Evolutionary conservation across 1,140 invertebrate species (phyloP), one percentile per base, ranked within the genome.

Genomic region (Lordiphosa collinella): DNA sequence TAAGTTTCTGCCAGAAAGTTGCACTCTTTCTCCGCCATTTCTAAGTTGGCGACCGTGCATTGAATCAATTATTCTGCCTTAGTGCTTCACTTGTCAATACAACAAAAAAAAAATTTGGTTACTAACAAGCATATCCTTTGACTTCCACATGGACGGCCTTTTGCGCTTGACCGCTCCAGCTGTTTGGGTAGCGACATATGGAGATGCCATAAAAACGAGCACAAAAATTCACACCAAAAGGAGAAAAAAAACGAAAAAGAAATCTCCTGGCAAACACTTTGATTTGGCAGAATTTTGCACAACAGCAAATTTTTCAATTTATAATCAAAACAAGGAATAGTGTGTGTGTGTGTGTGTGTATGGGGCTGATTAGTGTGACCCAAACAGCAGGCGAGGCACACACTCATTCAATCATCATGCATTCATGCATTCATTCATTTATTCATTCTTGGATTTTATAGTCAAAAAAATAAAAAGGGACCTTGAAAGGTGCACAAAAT

Each of bases 291-390:
- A 69, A 73, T 61, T 80, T 69, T 36, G 59, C 69, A 80, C 56
- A 74, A 60, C 65, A 70, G 75, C 78, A 72, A 84, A 78, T 82
- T 80, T 82, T 84, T 82, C 76, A 82, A 82, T 82, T 82, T 82
- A 84, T 82, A 84, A 76, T 75, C 75, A 80, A 80, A 80, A 66
- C 70, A 71, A 80, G 57, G 46, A 11, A n/a, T 31, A 31, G 13
- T 3, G 37, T 16, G 29, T 9, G 47, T 36, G 46, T 36, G 47
- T 44, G 57, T 44, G 44, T 80, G 51, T 25, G 13, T 32, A 29
- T 56, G 50, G 8, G 48, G 60, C 70, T 80, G 76, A 80, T 80
- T 82, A 80, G 76, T 70, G 50, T 49, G 59, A 69, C 52, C 67
- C 74, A 49, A 40, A 46, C 29, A 68, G 46, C 9, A 16, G 22